Evolutionary conservation across 2,888 invertebrate genomes (phyloP).

Genomic region (Poecilus cupreus): DNA sequence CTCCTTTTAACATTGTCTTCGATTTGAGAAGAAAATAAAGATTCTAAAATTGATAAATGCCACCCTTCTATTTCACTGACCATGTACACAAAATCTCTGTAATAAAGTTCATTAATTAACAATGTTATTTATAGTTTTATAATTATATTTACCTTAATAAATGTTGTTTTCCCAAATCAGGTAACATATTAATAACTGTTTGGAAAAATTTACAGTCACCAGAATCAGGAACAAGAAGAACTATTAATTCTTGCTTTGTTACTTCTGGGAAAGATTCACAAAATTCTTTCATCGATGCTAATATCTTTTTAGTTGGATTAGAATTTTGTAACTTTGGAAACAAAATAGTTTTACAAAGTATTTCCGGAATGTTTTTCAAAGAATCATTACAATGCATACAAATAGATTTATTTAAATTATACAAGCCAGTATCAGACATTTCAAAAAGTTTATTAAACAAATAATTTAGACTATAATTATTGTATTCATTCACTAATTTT

Average conservation of each 20-base stretch:
- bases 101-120: slow-evolving; percentile 14
- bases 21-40: background rate
- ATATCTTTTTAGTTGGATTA: slow-evolving; percentile 31
- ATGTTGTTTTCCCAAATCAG: slow-evolving; percentile 43
- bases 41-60: slow-evolving; percentile 36
- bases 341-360: slow-evolving; percentile 42
- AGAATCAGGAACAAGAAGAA: slow-evolving; percentile 14
- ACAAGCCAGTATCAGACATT: slow-evolving; percentile 52
- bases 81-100: slow-evolving; percentile 43
- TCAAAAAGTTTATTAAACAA: slow-evolving; percentile 53
- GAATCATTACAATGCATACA: background rate
- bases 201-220: background rate
- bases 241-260: slow-evolving; percentile 36
- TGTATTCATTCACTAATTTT: slow-evolving; percentile 49
- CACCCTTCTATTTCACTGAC: slow-evolving; percentile 25
- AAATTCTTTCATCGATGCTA: slow-evolving; percentile 49
- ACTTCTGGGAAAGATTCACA: slow-evolving; percentile 46
- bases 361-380: slow-evolving; percentile 25
- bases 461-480: slow-evolving; percentile 33
- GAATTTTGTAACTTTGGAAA: slow-evolving; percentile 45
- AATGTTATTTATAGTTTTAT: background rate
- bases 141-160: slow-evolving; percentile 56
- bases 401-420: slow-evolving; percentile 58
- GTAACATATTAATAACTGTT: slow-evolving; percentile 40
- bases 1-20: slow-evolving; percentile 30